These are phyloP conservation scores for Triplophysa siluroides DNA, from an alignment of 2,113 vertebrate genomes.

Conservation along the genomic window DNA sequence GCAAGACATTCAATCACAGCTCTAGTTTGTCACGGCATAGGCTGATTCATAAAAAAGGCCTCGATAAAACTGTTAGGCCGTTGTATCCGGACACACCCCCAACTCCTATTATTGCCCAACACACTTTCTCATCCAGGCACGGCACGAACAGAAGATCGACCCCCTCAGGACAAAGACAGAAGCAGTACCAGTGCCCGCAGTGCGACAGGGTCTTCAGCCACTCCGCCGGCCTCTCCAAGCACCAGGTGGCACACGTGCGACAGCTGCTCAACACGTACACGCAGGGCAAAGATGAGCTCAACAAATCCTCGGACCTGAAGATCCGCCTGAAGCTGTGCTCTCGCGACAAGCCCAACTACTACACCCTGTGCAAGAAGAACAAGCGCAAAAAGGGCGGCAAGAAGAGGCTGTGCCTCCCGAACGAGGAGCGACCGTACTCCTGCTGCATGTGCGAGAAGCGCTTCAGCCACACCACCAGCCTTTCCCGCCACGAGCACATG, in stretches of 20 bases:
- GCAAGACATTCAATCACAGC: constrained; percentile 79
- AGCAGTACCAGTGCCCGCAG: constrained; percentile 67
- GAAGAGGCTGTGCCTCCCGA: constrained; percentile 23
- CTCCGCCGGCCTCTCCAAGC: constrained; percentile 72
- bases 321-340: constrained; percentile 78
- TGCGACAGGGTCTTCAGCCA: constrained; percentile 76
- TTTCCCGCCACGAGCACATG: constrained; percentile 71
- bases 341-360: constrained; percentile 76
- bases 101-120: constrained; percentile 51
- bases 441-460: constrained; percentile 71
- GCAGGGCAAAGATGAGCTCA: constrained; percentile 71
- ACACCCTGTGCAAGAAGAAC: constrained; percentile 78
- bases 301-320: constrained; percentile 76
- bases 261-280: constrained; percentile 74
- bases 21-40: constrained; percentile 78
- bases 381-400: constrained; percentile 57
- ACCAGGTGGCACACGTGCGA: constrained; percentile 77
- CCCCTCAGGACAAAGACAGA: constrained; percentile 17
- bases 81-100: constrained; percentile 52
- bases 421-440: constrained; percentile 58
- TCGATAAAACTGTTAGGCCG: constrained; percentile 51
- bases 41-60: constrained; percentile 75
- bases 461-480: constrained; percentile 71
- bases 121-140: constrained; percentile 30
- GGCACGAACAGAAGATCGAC: constrained; percentile 54